Base-by-base conservation (phyloP, 2,113 vertebrate genomes). In the Pelecanoides urinatrix region DNA sequence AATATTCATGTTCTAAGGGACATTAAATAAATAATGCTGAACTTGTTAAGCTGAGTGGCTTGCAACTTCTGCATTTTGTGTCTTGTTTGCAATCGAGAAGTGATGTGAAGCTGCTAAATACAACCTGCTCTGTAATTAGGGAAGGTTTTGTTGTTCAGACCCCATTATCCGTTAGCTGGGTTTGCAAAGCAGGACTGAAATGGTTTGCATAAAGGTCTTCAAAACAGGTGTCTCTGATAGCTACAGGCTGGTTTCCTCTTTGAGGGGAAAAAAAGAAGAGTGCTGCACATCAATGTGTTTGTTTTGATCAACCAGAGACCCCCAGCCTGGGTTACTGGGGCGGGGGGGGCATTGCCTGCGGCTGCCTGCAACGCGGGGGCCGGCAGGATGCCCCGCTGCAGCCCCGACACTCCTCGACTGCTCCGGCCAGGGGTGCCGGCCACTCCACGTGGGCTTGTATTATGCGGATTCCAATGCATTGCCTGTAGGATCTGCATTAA, bases 11-110 rank as follows among this genome's bases (percentile, higher is more conserved):
- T 81, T 96, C 76, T 82, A 27, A 84, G 75, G 72, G 80, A 74
- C 86, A 87, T 91, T 56, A 91, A 91, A 96, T 94, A 97, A 97
- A 94, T 92, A 94, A 92, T 91, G 89, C 76, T 72, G 80, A 89
- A 89, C 45, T 78, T 76, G 80, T 82, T 92, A 45, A 68, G 68
- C 91, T 58, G 89, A 87, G 42, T 1, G 34, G 20, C 55, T 92
- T 85, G 89, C 80, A 95, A 62, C 65, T 95, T 92, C 23, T 85
- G 94, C 86, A 40, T 90, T 92, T 93, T 49, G 13, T 55, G 42
- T 49, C n/a, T 89, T 62, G 66, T 76, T 94, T 87, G 86, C 80
- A 73, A 47, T 17, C 0, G 29, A 75, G 89, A 91, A 91, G 58
- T 40, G 62, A 81, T 32, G 26, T 7, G 40, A 68, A 32, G 77